Percentiles rank a stretch among this genome's conserved stretches.
Evolutionary conservation across 35 echinoderm and acorn worm genomes (phyloP).

Genomic region (Ptychodera flava): DNA sequence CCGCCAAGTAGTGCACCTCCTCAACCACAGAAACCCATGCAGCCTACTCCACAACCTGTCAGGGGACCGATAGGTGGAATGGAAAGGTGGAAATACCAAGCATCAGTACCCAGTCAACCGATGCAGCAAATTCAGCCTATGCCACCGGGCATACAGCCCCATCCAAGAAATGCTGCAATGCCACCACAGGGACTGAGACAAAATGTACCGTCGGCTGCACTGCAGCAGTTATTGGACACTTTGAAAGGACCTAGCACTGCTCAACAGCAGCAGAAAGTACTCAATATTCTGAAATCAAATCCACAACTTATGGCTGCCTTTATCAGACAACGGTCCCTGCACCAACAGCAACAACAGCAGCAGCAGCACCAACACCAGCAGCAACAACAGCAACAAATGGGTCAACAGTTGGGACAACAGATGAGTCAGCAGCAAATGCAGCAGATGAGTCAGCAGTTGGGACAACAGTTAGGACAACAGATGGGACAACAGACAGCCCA

Average conservation of each 20-base stretch:
- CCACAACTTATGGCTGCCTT: constrained; percentile 89
- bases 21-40: constrained; percentile 41
- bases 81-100: not conserved
- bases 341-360: constrained; percentile 58
- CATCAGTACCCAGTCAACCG: not conserved
- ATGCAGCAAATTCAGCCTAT: not conserved
- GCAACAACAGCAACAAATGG: constrained; percentile 40
- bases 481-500: constrained; percentile 41
- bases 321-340: constrained; percentile 46
- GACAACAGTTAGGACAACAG: constrained; percentile 26
- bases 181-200: not conserved
- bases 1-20: constrained; percentile 24
- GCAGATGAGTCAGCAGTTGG: not conserved
- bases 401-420: constrained; percentile 10
- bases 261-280: constrained; percentile 91
- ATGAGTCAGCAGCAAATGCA: not conserved
- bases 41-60: constrained; percentile 33
- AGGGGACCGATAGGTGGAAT: not conserved
- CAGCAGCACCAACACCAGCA: constrained; percentile 4
- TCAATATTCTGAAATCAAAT: constrained; percentile 79
- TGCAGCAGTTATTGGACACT: constrained; percentile 86
- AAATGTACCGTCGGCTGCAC: constrained; percentile 38
- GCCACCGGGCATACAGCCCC: not conserved
- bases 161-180: not conserved
- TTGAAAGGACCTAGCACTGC: constrained; percentile 58